Conservation (phyloP, 1,140 invertebrate species). For the Conopomorpha cramerella region DNA sequence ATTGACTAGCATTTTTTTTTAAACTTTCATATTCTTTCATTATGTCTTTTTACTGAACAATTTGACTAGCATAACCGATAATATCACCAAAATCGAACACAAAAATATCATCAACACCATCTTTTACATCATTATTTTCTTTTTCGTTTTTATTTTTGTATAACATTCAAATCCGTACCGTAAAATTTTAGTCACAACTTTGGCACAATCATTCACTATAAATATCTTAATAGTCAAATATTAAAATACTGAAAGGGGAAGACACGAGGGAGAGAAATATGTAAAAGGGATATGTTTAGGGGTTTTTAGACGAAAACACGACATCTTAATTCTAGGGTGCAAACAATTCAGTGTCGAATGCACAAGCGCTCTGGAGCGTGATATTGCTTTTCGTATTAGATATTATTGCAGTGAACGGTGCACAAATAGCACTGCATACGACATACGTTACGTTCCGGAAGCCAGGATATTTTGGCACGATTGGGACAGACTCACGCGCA, state of each 20-base stretch:
- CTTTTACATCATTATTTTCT: too few relatives aligned
- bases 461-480: conserved; percentile 32
- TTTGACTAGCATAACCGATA: conserved; percentile 47
- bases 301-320: too few relatives aligned
- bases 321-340: conserved; percentile 43
- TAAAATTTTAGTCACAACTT: conserved; percentile 35
- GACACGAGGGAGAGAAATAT: conserved; percentile 45
- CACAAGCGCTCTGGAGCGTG: too few relatives aligned
- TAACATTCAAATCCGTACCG: conserved; percentile 18
- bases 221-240: conserved; percentile 12
- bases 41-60: conserved; percentile 38
- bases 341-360: too few relatives aligned
- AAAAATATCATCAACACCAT: conserved; percentile 3
- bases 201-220: conserved; percentile 40
- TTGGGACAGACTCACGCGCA: too few relatives aligned
- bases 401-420: too few relatives aligned
- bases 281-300: conserved; percentile 49
- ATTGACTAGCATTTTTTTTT: conserved; percentile 48
- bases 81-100: conserved; percentile 12
- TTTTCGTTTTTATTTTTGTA: conserved; percentile 15
- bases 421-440: too few relatives aligned
- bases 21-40: conserved; percentile 27
- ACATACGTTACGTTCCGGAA: conserved; percentile 8
- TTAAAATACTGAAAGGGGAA: conserved; percentile 46
- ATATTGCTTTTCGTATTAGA: too few relatives aligned